Evolutionary conservation across 1,140 invertebrate genomes (phyloP).

Genomic region (Hirudo medicinalis): DNA sequence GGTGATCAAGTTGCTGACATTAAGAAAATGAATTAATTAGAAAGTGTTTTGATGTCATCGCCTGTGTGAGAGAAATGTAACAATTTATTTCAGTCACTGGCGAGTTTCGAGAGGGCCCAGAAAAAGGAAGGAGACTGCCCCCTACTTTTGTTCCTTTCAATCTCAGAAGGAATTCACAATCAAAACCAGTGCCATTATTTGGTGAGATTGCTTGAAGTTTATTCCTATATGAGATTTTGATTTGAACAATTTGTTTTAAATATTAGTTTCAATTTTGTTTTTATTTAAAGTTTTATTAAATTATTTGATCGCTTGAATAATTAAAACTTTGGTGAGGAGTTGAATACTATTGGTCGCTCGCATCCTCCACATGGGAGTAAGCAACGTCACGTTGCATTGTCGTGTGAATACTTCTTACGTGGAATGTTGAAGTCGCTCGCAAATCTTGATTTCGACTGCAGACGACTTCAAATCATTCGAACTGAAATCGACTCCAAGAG

Average conservation of each 20-base stretch:
- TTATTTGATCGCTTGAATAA: not conserved
- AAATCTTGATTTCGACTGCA: slow-evolving; percentile 22
- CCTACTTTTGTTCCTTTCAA: slow-evolving; percentile 83
- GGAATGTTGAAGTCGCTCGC: not conserved
- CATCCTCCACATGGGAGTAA: not conserved
- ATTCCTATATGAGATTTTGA: not conserved
- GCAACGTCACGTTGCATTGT: not conserved
- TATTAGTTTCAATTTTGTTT: not conserved
- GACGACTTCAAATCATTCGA: slow-evolving; percentile 38
- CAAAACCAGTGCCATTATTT: too few species aligned
- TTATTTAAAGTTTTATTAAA: not conserved
- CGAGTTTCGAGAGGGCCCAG: slow-evolving; percentile 47
- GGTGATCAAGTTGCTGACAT: slow-evolving; percentile 36
- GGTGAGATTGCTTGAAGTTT: not conserved
- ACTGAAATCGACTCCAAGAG: slow-evolving; percentile 26
- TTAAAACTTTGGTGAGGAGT: not conserved
- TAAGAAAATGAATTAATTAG: not conserved
- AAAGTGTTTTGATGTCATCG: slow-evolving; percentile 9
- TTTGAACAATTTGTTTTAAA: not conserved
- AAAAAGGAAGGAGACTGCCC: slow-evolving; percentile 54
- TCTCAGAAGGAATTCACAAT: slow-evolving; percentile 48
- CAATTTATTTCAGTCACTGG: slow-evolving; percentile 48
- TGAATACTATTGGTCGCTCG: not conserved
- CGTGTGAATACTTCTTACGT: not conserved
- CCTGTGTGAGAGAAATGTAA: not conserved